Evolutionary conservation across 2,888 invertebrate genomes (phyloP).

Genomic region (Cantharis flavilabris): DNA sequence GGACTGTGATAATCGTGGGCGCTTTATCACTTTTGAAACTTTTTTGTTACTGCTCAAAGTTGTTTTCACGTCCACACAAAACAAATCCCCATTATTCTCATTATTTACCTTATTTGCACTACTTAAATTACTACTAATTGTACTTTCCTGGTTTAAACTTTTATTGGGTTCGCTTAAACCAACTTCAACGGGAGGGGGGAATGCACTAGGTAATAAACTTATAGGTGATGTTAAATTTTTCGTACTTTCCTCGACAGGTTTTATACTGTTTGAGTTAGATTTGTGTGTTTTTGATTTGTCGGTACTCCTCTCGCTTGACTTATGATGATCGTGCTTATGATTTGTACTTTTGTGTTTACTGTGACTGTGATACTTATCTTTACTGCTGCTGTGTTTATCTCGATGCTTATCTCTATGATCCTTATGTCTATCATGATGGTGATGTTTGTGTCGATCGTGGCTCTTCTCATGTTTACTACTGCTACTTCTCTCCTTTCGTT

Average conservation of each 20-base stretch:
- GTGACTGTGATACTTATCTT: slow-evolving; percentile 23
- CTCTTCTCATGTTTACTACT: slow-evolving; percentile 17
- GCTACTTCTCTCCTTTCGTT: slow-evolving; percentile 17
- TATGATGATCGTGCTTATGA: slow-evolving; percentile 15
- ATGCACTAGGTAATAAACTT: not conserved
- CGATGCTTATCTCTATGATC: slow-evolving; percentile 31
- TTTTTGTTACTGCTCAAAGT: slow-evolving; percentile 35
- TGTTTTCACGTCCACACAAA: slow-evolving; percentile 35
- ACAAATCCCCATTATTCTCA: slow-evolving; percentile 17
- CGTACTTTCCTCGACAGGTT: not conserved
- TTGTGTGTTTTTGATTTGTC: not conserved
- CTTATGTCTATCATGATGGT: slow-evolving; percentile 28
- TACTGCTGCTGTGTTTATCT: slow-evolving; percentile 26
- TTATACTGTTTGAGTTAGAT: not conserved
- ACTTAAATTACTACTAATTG: not conserved
- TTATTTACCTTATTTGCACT: not conserved
- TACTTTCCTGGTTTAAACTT: slow-evolving; percentile 1
- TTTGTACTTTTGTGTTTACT: slow-evolving; percentile 14
- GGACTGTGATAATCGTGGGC: slow-evolving; percentile 44
- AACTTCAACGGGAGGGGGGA: not conserved
- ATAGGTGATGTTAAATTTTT: not conserved
- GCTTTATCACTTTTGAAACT: slow-evolving; percentile 42
- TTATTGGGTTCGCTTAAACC: not conserved
- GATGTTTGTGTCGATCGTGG: slow-evolving; percentile 25
- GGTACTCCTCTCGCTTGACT: slow-evolving; percentile 8